Evolutionary conservation across 2,113 vertebrate genomes (phyloP).

Genomic region (Arizona elegans): DNA sequence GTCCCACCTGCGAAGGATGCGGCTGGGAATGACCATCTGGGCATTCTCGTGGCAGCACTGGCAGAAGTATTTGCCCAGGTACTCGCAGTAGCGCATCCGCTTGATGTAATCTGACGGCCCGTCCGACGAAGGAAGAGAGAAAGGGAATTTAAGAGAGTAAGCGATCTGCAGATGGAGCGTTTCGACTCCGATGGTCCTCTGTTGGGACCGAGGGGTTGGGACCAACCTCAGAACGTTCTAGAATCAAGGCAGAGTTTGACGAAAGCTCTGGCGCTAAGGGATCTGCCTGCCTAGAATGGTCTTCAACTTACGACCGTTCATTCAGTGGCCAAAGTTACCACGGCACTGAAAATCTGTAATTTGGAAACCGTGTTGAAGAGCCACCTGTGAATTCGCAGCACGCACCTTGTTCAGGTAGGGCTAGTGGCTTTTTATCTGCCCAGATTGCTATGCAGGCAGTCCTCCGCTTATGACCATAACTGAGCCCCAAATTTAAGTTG

Average conservation of each 20-base stretch:
- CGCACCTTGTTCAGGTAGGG: too few relatives aligned
- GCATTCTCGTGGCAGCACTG: conserved; percentile 97
- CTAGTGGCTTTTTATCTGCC: too few relatives aligned
- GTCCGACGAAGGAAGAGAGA: background rate
- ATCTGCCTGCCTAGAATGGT: background rate
- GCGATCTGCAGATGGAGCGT: background rate
- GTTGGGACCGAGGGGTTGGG: background rate
- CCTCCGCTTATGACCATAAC: too few relatives aligned
- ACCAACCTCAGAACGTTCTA: background rate
- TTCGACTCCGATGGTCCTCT: background rate
- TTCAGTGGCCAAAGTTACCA: too few relatives aligned
- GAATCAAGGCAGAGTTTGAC: background rate
- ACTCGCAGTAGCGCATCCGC: conserved; percentile 94
- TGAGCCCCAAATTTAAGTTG: too few relatives aligned
- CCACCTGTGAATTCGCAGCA: too few relatives aligned
- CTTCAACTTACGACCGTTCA: too few relatives aligned
- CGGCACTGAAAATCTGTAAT: too few relatives aligned
- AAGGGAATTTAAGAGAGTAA: background rate
- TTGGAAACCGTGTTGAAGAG: too few relatives aligned
- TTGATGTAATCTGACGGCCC: conserved; percentile 87
- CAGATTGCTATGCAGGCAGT: too few relatives aligned
- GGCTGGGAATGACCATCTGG: conserved; percentile 85
- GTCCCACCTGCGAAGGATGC: conserved; percentile 93
- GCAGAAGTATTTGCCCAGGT: conserved; percentile 96
- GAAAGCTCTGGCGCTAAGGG: background rate